Evolutionary conservation across 2,797 vertebrate species (phyloP).

Genomic region (Austrolebias charrua): DNA sequence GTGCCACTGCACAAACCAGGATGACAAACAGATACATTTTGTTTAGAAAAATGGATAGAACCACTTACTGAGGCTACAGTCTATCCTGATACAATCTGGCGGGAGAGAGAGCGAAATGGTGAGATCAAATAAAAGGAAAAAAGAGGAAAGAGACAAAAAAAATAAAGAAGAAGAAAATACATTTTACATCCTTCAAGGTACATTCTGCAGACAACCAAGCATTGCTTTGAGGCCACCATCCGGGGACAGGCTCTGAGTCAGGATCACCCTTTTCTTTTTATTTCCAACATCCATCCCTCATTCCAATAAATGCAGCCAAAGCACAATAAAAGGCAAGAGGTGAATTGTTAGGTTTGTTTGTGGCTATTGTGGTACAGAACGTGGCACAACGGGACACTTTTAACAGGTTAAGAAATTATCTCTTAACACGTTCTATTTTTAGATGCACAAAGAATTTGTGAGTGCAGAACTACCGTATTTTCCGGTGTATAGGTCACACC

Average conservation of each 20-base stretch:
- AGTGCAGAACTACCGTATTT: too few relatives aligned
- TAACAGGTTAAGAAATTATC: too few relatives aligned
- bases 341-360: fast-evolving
- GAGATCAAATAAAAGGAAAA: slow-evolving; percentile 75
- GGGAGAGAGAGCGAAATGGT: slow-evolving; percentile 88
- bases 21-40: slow-evolving; percentile 62
- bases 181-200: slow-evolving; percentile 98
- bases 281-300: slow-evolving; percentile 25
- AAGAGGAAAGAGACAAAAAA: slow-evolving; percentile 43
- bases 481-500: too few relatives aligned
- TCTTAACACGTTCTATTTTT: background rate
- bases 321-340: slow-evolving; percentile 67
- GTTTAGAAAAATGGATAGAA: slow-evolving; percentile 73
- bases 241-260: slow-evolving; percentile 88
- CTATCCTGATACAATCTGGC: slow-evolving; percentile 97
- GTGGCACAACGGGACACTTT: too few relatives aligned
- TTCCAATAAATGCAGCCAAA: slow-evolving; percentile 35
- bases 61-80: slow-evolving; percentile 97
- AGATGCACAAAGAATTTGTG: too few relatives aligned
- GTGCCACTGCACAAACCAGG: slow-evolving; percentile 56
- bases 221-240: slow-evolving; percentile 86
- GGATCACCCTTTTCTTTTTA: slow-evolving; percentile 78
- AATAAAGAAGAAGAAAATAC: slow-evolving; percentile 60
- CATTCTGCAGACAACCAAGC: slow-evolving; percentile 87
- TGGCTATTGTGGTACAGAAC: too few relatives aligned